These are phyloP conservation scores for Polietes domitor DNA, from an alignment of 2,888 invertebrate species.

Conservation along the genomic window DNA sequence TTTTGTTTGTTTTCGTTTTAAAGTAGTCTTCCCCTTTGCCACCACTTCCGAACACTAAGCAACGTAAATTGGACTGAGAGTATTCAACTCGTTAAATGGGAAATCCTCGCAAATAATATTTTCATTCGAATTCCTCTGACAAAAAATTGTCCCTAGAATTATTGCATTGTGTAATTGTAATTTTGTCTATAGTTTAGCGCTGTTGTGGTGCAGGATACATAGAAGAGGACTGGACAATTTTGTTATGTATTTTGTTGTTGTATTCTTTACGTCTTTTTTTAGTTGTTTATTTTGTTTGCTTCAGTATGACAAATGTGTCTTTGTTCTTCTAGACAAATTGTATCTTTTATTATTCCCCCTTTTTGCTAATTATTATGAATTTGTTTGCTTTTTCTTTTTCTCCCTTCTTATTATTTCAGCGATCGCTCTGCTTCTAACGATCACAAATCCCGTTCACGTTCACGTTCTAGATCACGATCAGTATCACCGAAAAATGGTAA, in stretches of 20 bases:
- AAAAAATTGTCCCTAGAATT: too few relatives aligned
- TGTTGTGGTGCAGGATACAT: neutral
- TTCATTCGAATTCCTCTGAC: too few relatives aligned
- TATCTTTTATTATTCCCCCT: neutral
- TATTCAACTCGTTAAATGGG: too few relatives aligned
- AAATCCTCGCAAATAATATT: too few relatives aligned
- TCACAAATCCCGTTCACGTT: slow-evolving; percentile 83
- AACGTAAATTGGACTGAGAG: too few relatives aligned
- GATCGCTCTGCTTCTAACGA: slow-evolving; percentile 87
- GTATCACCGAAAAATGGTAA: slow-evolving; percentile 82
- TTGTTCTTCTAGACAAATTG: neutral
- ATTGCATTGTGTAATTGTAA: too few relatives aligned
- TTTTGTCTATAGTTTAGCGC: too few relatives aligned
- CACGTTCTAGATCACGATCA: slow-evolving; percentile 82
- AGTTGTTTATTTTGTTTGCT: neutral
- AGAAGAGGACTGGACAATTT: too few relatives aligned
- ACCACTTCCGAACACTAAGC: too few relatives aligned
- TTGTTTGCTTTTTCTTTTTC: slow-evolving; percentile 55
- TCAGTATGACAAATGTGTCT: neutral
- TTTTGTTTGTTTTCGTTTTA: too few relatives aligned
- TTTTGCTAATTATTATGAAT: slow-evolving; percentile 31
- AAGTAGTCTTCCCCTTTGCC: too few relatives aligned
- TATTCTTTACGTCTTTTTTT: neutral
- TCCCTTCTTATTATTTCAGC: slow-evolving; percentile 79
- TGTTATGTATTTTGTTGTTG: neutral